Base-by-base conservation (phyloP, 2,888 invertebrate genomes). In the Nasonovia ribisnigri region DNA sequence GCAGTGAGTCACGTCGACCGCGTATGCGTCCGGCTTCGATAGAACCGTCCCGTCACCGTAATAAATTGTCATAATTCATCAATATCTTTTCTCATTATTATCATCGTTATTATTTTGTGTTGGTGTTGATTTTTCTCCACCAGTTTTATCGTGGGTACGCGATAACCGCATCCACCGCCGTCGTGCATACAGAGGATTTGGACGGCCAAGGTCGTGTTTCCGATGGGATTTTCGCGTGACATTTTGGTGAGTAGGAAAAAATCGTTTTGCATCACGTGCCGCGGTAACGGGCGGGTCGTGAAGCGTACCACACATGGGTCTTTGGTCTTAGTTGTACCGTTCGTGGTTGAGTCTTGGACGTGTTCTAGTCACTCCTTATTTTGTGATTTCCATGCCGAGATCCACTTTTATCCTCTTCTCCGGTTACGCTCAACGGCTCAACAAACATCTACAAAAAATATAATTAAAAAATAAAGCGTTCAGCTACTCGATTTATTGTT, bases 151-250 rank as follows among this genome's bases (percentile, higher is more conserved):
- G 29, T 46, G 57, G 43, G 29, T 46, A 46, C 60, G 2, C n/a
- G 24, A 24, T 90, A 36, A 36, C 77, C 8, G 36, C 67, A 20
- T 36, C 36, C 36, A 16, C 67, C n/a, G n/a, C 60, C n/a, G 89
- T 29, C n/a, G 42, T 26, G 54, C 24, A 42, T 26, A 16, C 42
- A 29, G 36, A 26, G 36, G 60, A 13, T 48, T 88, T 57, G 57
- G 16, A 89, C 93, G 89, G 57, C 57, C 93, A 93, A 93, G 93
- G 93, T 93, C 93, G 92, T 77, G 93, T 86, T 90, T 84, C 60
- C 90, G 51, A 93, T 93, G 89, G 93, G 93, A 93, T 93, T 90
- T 86, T 67, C 60, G 57, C 24, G 48, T 48, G 89, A 84, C 77
- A 90, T 93, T 84, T 89, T 93, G 93, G 92, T 92, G 42, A 88